A percentile compares a stretch with the other conserved stretches of the same genome.
Evolutionary conservation across 2,888 invertebrate genomes (phyloP).

Genomic region (Microplitis manilae): DNA sequence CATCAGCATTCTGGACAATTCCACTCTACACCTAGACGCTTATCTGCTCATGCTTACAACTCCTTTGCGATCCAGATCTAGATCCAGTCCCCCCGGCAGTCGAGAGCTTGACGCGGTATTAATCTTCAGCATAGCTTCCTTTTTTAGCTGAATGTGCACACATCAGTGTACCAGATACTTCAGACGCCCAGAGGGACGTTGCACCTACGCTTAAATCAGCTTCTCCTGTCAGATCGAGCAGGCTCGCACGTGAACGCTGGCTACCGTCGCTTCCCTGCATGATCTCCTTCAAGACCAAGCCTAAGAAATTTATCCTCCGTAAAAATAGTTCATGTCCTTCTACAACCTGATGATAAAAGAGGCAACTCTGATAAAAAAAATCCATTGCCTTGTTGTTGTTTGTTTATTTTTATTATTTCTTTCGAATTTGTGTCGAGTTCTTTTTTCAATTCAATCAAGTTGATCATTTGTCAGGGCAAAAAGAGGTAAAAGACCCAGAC

Average conservation of each 20-base stretch:
- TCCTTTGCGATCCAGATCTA: neutral
- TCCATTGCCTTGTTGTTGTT: too few relatives aligned
- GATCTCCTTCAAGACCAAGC: neutral
- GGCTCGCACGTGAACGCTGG: constrained; percentile 58
- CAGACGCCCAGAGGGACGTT: constrained; percentile 61
- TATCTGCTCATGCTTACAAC: too few relatives aligned
- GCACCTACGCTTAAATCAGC: constrained; percentile 63
- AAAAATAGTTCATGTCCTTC: too few relatives aligned
- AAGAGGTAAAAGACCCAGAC: constrained; percentile 22
- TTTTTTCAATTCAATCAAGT: neutral
- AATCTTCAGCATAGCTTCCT: neutral
- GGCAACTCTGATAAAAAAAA: too few relatives aligned
- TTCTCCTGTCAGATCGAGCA: constrained; percentile 22
- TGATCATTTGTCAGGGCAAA: constrained; percentile 20
- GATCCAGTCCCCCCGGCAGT: neutral
- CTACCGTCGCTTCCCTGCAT: constrained; percentile 55
- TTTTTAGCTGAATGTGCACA: neutral
- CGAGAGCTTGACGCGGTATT: too few relatives aligned
- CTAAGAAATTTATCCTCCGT: neutral
- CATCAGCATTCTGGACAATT: neutral
- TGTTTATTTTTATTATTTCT: too few relatives aligned
- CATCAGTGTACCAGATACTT: constrained; percentile 33
- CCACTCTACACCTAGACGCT: too few relatives aligned
- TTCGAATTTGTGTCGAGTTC: too few relatives aligned
- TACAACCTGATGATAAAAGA: too few relatives aligned